Evolutionary conservation across 1,140 invertebrate genomes (phyloP).

Genomic region (Muscidifurax raptorellus): DNA sequence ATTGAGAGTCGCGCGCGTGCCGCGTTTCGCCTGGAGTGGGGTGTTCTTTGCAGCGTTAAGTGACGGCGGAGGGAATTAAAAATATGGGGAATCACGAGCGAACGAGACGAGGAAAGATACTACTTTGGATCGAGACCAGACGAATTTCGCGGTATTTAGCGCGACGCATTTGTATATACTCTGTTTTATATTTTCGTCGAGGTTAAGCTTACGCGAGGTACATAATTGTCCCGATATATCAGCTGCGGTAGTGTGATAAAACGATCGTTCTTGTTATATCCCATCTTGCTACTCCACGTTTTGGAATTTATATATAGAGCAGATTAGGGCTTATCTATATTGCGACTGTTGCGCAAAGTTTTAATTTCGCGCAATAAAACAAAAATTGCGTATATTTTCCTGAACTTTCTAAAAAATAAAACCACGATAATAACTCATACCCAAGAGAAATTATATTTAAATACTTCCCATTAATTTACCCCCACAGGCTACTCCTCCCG

Average conservation of each 20-base stretch:
- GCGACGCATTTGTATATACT: constrained; percentile 24
- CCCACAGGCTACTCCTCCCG: not conserved
- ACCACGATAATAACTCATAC: too few species aligned
- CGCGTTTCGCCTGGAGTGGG: not conserved
- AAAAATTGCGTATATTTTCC: too few species aligned
- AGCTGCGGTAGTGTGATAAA: too few species aligned
- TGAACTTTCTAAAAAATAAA: too few species aligned
- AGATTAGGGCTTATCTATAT: not conserved
- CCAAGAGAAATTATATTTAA: not conserved
- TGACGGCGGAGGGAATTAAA: constrained; percentile 31
- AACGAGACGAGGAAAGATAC: not conserved
- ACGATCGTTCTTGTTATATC: too few species aligned
- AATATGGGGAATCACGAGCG: constrained; percentile 19
- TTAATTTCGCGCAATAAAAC: not conserved
- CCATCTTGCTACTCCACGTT: too few species aligned
- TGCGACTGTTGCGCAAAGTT: not conserved
- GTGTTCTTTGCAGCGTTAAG: not conserved
- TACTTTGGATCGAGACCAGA: constrained; percentile 8
- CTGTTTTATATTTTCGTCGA: not conserved
- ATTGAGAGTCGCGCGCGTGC: constrained; percentile 20
- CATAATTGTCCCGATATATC: too few species aligned
- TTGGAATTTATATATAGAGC: too few species aligned
- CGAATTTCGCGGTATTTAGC: constrained; percentile 37
- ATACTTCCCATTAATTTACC: not conserved
- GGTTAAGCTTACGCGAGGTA: not conserved